Conservation (phyloP, 2,797 vertebrate species). For the Dendrocincla tyrannina region DNA sequence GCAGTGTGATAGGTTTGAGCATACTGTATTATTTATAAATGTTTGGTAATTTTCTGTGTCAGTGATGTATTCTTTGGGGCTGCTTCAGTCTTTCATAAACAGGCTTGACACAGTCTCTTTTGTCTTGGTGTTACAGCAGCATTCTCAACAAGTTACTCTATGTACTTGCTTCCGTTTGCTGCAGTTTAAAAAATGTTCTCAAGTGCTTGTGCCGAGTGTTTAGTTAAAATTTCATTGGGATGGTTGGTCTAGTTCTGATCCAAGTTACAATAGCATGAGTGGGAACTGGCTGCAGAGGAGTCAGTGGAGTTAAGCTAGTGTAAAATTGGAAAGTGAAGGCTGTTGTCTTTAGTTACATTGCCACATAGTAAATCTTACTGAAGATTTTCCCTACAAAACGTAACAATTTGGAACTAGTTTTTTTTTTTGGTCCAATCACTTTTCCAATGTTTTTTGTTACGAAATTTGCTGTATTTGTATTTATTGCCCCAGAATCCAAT, state of each 20-base stretch:
- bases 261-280: not conserved
- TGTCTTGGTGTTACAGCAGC: not conserved
- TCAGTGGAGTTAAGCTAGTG: not conserved
- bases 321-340: not conserved
- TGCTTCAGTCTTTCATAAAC: conserved; percentile 2
- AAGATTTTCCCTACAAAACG: not conserved
- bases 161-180: not conserved
- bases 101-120: not conserved
- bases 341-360: not conserved
- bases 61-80: conserved; percentile 28
- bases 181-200: not conserved
- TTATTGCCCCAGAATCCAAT: not conserved
- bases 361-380: not conserved
- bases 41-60: conserved; percentile 60
- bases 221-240: conserved; percentile 29
- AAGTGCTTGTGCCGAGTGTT: not conserved
- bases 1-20: conserved; percentile 49
- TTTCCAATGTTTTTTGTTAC: not conserved
- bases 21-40: conserved; percentile 64
- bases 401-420: not conserved
- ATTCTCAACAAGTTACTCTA: not conserved
- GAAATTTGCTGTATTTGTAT: not conserved
- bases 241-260: not conserved
- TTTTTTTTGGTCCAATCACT: not conserved
- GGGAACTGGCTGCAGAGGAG: not conserved